phyloP scores from a whole-genome alignment of 1,140 invertebrate species.

The Bombus polaris region DNA sequence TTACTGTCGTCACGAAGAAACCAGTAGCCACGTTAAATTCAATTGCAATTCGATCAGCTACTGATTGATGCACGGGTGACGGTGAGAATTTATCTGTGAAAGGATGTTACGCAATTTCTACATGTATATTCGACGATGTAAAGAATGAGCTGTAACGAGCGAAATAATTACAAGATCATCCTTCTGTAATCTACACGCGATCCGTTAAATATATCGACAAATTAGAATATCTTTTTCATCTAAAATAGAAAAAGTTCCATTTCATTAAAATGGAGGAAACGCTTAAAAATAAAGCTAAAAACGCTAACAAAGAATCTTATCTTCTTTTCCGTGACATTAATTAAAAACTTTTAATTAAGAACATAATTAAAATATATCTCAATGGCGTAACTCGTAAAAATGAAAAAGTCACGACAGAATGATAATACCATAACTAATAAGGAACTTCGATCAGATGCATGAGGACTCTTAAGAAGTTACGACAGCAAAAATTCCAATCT shows the following conservation, averaged over 20 bases:
- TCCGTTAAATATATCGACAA: background rate
- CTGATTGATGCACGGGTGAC: constrained; percentile 1
- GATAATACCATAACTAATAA: background rate
- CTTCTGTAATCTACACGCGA: background rate
- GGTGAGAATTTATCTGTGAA: constrained; percentile 11
- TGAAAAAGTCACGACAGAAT: background rate
- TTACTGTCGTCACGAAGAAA: background rate
- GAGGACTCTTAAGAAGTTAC: background rate
- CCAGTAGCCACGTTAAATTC: background rate
- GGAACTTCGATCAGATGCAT: background rate
- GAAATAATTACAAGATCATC: background rate
- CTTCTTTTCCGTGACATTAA: background rate
- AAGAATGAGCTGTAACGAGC: background rate
- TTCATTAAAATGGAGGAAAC: background rate
- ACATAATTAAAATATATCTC: background rate
- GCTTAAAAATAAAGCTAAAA: background rate
- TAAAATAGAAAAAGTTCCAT: background rate
- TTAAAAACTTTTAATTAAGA: background rate
- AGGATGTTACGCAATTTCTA: background rate
- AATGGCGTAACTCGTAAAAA: background rate
- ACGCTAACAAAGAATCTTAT: too few relatives aligned
- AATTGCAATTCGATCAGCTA: constrained; percentile 7
- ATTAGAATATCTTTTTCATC: background rate
- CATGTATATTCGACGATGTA: background rate
- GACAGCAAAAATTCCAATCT: background rate